Base-by-base conservation (phyloP, 2,113 vertebrate genomes). In the Toxostoma redivivum region DNA sequence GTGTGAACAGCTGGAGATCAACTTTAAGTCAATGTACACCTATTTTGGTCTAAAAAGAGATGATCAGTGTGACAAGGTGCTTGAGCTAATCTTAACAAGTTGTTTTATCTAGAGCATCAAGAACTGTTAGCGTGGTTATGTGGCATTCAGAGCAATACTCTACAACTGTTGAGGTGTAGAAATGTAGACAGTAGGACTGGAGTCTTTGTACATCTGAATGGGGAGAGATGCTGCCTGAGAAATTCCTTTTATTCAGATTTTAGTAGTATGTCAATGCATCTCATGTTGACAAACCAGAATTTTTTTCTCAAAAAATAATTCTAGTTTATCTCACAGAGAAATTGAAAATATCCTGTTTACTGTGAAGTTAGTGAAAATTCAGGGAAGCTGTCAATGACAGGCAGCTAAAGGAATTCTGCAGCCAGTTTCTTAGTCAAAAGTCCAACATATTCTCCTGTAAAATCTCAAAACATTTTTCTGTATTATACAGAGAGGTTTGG, bases 361-460 rank as follows among this genome's bases (percentile, higher is more conserved):
- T 42, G n/a, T 28, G 28, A 90, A 91, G 11, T 25, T 78, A 71
- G 10, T 56, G 60, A 88, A 95, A 95, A 92, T 84, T 60, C 21
- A 7, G 57, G 22, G 56, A 95, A 87, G 58, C 50, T 81, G 64
- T 66, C 27, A 76, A 44, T 50, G 81, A 90, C 31, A 77, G 56
- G 62, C 71, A 95, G 65, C 71, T 93, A 74, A 96, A 71, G 35
- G 12, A 93, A 72, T 24, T 72, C 45, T 51, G 37, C 57, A 78
- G 56, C 42, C 70, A 81, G 31, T 40, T 90, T 94, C 80, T 91
- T 58, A 74, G 71, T 89, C 80, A 77, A 66, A 87, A 91, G 78
- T 81, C 37, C 2, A 0, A 74, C 25, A 40, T n/a, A 66, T 27
- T 60, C 69, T 80, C 61, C 24, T 44, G 22, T 48, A 94, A 66